Base-by-base conservation (phyloP, 2,797 vertebrate species). In the Sebastes minor region DNA sequence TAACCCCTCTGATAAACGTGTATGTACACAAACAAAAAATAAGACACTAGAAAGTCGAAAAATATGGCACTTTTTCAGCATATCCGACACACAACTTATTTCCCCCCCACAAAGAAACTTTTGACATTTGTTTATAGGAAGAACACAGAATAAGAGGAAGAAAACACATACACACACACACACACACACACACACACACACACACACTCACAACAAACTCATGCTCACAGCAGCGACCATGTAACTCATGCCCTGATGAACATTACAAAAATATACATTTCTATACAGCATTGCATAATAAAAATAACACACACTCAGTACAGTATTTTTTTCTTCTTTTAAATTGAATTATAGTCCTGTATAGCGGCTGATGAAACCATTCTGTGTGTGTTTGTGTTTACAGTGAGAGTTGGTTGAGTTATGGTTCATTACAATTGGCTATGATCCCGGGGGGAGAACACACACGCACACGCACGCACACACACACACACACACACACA, bases 191-290 rank as follows among this genome's bases (percentile, higher is more conserved):
- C n/a, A 28, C 80, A 81, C 81, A 88, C 84, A 66, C 63, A 71
- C 81, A 68, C 81, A 77, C 80, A 74, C 76, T 25, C 71, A 70
- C 72, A 70, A 83, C 70, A 78, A 49, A 82, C 71, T 59, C 84
- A 87, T 75, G 67, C 81, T 87, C 91, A 91, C 93, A 90, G 86
- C 91, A 89, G 90, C 82, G 75, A 90, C 86, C 86, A 85, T 76
- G 83, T 83, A 93, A 94, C 91, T 93, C 94, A 94, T 95, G 94
- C 94, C 94, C 92, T 95, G 91, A 94, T 91, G 84, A 91, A 93
- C 84, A 74, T 92, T 96, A 96, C 91, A 96, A 96, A 96, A 96
- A 96, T 96, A 96, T 94, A 95, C 90, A 92, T 95, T 95, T 95
- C 92, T 93, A 85, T 94, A 95, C 94, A 96, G 93, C 93, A 85